A percentile compares a stretch with the other conserved stretches of the same genome.
phyloP scores from a whole-genome alignment of 1,140 invertebrate species.

The Drosophila ambigua region DNA sequence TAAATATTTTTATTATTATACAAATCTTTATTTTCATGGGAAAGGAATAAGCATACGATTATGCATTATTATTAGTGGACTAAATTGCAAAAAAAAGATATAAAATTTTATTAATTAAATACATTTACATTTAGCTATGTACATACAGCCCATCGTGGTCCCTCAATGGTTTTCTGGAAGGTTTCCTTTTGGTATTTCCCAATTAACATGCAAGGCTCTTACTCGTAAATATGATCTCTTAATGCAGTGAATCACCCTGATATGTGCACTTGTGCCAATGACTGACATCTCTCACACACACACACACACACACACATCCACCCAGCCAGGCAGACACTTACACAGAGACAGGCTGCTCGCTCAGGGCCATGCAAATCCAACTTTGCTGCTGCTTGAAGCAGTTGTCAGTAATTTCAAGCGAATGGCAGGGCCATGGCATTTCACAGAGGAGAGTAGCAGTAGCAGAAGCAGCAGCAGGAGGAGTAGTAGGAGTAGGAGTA shows the following conservation, averaged over 20 bases:
- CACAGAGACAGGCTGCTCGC: slow-evolving; percentile 16
- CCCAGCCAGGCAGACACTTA: slow-evolving; percentile 8
- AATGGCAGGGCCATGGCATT: slow-evolving; percentile 40
- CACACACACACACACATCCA: background rate
- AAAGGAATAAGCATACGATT: too few relatives aligned
- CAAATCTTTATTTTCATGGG: too few relatives aligned
- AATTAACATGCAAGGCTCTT: background rate
- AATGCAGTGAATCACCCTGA: slow-evolving; percentile 36
- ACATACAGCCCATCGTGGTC: too few relatives aligned
- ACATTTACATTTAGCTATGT: too few relatives aligned
- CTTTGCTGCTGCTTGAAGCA: slow-evolving; percentile 45
- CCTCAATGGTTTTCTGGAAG: too few relatives aligned
- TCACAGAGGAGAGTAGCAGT: slow-evolving; percentile 15
- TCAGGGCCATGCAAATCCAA: slow-evolving; percentile 65
- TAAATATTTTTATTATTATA: too few relatives aligned
- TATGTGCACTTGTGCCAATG: slow-evolving; percentile 71
- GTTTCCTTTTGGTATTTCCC: too few relatives aligned
- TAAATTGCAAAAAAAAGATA: too few relatives aligned
- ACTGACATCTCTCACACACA: slow-evolving; percentile 53
- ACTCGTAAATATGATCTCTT: too few relatives aligned
- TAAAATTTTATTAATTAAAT: too few relatives aligned
- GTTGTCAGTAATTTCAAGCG: slow-evolving; percentile 65
- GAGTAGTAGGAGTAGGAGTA: background rate
- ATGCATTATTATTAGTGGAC: too few relatives aligned
- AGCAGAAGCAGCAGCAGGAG: slow-evolving; percentile 26